Base-by-base conservation (phyloP, 2,888 invertebrate genomes). In the Diplolepis rosae region DNA sequence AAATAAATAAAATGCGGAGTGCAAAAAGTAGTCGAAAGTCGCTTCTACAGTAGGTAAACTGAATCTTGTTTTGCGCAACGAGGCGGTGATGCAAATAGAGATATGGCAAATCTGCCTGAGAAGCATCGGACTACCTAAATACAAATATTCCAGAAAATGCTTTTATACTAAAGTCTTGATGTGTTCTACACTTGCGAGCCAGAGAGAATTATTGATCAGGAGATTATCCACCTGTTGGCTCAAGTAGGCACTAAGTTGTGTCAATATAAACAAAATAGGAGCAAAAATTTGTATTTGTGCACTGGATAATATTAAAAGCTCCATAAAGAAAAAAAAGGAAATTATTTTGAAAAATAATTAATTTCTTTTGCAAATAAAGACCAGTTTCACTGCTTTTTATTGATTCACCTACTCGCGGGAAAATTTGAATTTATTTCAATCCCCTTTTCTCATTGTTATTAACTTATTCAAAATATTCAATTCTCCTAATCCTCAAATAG, bases 61-160 rank as follows among this genome's bases (percentile, higher is more conserved):
- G 54, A 74, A 74, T 71, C 52, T 69, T 67, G 69, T 69, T 71
- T 69, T 67, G 61, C 32, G 67, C 68, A 50, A 70, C 56, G 65
- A 70, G 65, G 65, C 52, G 65, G 70, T 66, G 73, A 39, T 18
- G 30, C 50, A 66, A 66, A 50, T 66, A 68, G 73, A 67, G 27
- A 18, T 56, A 70, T 66, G 68, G 70, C 71, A 74, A 74, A 74
- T 74, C 69, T 74, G 65, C 71, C 74, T 45, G 71, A 69, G 71
- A 67, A 69, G 71, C 74, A 69, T 69, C 71, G 71, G 74, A 74
- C 74, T 71, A 74, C 69, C 67, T 22, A 30, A n/a, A 35, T 6
- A 15, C 30, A 66, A 65, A 39, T 66, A 66, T 39, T 18, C n/a
- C 9, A n/a, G 0, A 9, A 30, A 9, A 22, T 22, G 22, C 66